phyloP scores from a whole-genome alignment of 2,797 vertebrate genomes.

The Ptychadena robeensis region DNA sequence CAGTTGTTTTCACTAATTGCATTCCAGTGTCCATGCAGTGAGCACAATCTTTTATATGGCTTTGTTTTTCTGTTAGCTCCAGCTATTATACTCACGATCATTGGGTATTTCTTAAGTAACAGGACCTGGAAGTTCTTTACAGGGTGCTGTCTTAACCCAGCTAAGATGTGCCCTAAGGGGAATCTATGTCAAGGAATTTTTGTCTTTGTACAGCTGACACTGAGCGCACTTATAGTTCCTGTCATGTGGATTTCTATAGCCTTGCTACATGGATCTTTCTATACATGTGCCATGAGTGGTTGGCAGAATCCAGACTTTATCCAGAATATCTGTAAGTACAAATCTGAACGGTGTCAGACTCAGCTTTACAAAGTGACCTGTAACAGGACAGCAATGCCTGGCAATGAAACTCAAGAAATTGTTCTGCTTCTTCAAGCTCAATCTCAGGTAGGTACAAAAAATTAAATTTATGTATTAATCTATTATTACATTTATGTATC shows the following conservation, averaged over 20 bases:
- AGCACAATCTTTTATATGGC: conserved; percentile 85
- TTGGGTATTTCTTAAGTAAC: conserved; percentile 84
- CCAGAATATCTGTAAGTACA: conserved; percentile 80
- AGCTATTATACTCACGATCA: conserved; percentile 81
- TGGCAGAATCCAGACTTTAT: conserved; percentile 76
- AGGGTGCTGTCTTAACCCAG: conserved; percentile 86
- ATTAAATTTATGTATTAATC: too few relatives aligned
- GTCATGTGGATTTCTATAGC: conserved; percentile 93
- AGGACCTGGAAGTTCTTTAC: conserved; percentile 88
- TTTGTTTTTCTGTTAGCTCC: conserved; percentile 87
- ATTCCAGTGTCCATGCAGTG: conserved; percentile 91
- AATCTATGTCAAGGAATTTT: conserved; percentile 75
- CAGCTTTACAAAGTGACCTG: conserved; percentile 84
- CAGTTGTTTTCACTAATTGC: conserved; percentile 88
- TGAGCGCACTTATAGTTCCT: conserved; percentile 82
- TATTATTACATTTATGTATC: too few relatives aligned
- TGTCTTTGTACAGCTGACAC: conserved; percentile 75
- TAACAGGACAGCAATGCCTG: conserved; percentile 76
- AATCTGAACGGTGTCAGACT: conserved; percentile 76
- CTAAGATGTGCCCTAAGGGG: conserved; percentile 81
- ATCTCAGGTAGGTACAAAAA: conserved; percentile 84
- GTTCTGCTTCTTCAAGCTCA: conserved; percentile 86
- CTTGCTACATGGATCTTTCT: conserved; percentile 90
- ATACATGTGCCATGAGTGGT: conserved; percentile 91
- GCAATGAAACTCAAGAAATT: conserved; percentile 78